Evolutionary conservation across 2,888 invertebrate genomes (phyloP), one percentile per base, ranked within the genome.

Genomic region (Eristalis pertinax): DNA sequence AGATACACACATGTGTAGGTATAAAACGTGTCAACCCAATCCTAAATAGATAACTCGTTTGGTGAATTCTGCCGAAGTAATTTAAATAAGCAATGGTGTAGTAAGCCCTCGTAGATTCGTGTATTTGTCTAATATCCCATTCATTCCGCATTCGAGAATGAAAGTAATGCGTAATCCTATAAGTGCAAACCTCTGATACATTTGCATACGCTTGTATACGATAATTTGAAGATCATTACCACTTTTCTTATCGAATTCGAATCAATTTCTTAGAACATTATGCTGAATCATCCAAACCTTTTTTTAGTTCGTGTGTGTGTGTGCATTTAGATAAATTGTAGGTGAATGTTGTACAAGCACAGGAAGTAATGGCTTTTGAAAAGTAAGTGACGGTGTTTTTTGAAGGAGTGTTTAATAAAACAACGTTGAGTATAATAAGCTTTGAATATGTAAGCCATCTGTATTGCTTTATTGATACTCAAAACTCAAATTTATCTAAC

Each of bases 81-180:
- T 29, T 24, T 32, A 32, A 26, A 29, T 29, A 11, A 1, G 29
- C 10, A 7, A 62, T 22, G n/a, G 19, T 4, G 50, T 50, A n/a
- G 50, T 7, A 19, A 50, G n/a, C 4, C n/a, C n/a, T 19, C n/a
- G 43, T 5, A 41, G 38, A 35, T 35, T 43, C 22, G 63, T 41
- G 5, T 15, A 19, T 26, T 43, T 60, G 50, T 74, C 58, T 19
- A 22, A n/a, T 29, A 19, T 60, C 5, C 43, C 65, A 84, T 67
- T 80, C 79, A 80, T 84, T 56, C 65, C 35, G 8, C 22, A 68
- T 60, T 70, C 60, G 38, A 75, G 41, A 80, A 68, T 72, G 80
- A 81, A 76, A 70, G 79, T 75, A 74, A 75, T 75, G 64, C 70
- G 84, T 70, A 41, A 50, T 43, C 41, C 43, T 26, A 0, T 29